Evolutionary conservation across 2,888 invertebrate genomes (phyloP).

Genomic region (Polydesmus complanatus): DNA sequence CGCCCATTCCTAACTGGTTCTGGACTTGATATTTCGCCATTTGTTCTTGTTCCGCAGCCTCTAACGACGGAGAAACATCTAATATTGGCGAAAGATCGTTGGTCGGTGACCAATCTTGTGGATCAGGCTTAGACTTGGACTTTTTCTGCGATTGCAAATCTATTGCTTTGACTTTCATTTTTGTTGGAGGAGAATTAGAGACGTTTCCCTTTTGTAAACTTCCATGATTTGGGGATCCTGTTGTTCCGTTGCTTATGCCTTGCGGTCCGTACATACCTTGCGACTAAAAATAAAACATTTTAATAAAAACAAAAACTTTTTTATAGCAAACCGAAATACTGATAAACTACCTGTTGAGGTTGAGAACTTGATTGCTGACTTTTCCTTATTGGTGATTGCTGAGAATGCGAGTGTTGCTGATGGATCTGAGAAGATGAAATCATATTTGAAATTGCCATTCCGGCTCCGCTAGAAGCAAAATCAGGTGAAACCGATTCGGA

Average conservation of each 20-base stretch:
- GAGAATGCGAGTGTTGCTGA: conserved; percentile 15
- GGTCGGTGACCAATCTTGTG: conserved; percentile 33
- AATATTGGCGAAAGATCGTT: conserved; percentile 36
- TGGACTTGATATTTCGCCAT: conserved; percentile 17
- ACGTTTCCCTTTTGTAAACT: neutral
- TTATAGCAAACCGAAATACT: no score
- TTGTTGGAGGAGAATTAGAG: neutral
- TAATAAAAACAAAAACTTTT: no score
- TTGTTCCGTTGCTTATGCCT: neutral
- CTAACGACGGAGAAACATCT: conserved; percentile 35
- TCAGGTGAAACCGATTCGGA: conserved; percentile 14
- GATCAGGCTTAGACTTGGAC: conserved; percentile 20
- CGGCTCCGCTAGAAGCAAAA: conserved; percentile 16
- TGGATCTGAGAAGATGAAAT: conserved; percentile 15
- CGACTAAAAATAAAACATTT: no score
- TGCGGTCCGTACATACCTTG: no score
- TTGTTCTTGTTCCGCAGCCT: conserved; percentile 29
- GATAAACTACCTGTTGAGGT: no score
- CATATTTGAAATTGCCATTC: conserved; percentile 15
- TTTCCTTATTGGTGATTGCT: neutral
- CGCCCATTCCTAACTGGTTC: conserved; percentile 6
- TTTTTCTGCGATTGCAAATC: conserved; percentile 21
- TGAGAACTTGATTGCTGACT: neutral
- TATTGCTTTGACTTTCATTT: conserved; percentile 17
- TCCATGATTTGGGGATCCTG: neutral